These are phyloP conservation scores for Ptilodon capucinus DNA, from an alignment of 2,888 invertebrate genomes.

Conservation along the genomic window DNA sequence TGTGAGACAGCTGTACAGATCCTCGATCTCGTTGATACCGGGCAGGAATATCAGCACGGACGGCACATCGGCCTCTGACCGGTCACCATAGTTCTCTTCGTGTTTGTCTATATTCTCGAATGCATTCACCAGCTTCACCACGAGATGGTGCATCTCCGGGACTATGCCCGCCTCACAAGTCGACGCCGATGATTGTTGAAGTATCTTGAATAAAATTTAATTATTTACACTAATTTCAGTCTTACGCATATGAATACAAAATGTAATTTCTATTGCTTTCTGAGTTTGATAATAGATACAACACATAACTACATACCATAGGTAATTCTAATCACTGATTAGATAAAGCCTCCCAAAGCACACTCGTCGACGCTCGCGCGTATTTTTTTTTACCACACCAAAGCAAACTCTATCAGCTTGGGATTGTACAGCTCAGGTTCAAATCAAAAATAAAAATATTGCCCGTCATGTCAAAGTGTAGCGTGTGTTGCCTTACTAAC, in stretches of 20 bases:
- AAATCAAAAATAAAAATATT: no score
- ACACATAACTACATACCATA: no score
- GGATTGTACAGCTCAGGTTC: no score
- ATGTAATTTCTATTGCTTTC: neutral
- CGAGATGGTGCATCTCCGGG: constrained; percentile 83
- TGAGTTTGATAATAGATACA: no score
- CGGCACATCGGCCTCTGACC: constrained; percentile 57
- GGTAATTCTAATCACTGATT: no score
- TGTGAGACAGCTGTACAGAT: constrained; percentile 77
- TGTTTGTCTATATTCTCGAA: constrained; percentile 85
- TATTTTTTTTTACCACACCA: no score
- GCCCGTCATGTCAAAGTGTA: no score
- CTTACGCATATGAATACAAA: neutral
- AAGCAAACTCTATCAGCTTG: no score
- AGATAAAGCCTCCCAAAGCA: no score
- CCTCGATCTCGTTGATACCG: constrained; percentile 92
- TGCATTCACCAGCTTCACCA: constrained; percentile 83
- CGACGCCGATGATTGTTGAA: constrained; percentile 58
- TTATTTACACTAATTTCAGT: neutral
- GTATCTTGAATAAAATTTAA: constrained; percentile 60
- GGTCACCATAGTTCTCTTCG: constrained; percentile 58
- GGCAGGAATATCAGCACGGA: constrained; percentile 95
- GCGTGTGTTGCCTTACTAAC: no score
- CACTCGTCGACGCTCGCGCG: no score
- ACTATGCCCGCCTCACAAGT: constrained; percentile 81